Base-by-base conservation (phyloP, 2,888 invertebrate genomes). In the Brachypterus glaber region DNA sequence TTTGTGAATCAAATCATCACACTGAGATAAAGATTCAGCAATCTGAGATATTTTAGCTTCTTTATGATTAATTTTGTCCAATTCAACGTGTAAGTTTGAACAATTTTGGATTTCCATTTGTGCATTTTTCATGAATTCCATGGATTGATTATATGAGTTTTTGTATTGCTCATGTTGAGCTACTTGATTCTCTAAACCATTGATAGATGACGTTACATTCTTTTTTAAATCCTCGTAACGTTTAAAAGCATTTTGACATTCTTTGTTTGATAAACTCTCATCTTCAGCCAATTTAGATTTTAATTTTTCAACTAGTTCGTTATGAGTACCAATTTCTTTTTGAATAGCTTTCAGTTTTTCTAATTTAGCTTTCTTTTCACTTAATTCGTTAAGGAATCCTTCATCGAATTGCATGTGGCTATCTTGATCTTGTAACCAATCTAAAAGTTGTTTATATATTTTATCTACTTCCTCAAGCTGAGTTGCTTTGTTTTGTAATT, bases 361-460 rank as follows among this genome's bases (percentile, higher is more conserved):
- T 13, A 92, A 60, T 29, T 84, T 79, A 0, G 90, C 83, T 50
- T 87, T 82, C 65, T 93, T 95, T 59, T 95, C 95, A 35, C 89
- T 86, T 2, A 93, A 68, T 59, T 93, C 92, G 53, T 88, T 85
- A 17, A 85, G 73, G 41, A 77, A 75, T 7, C 73, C 74, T 53
- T 83, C 80, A 43, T 82, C 78, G 2, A 79, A 76, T 55, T 82
- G 80, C 4, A 90, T 74, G 62, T 88, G 89, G 32, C 80, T 78
- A 55, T 90, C 88, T 41, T 89, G 77, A 55, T 93, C 93, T 44
- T 86, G 82, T 39, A 95, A 67, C 90, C 93, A 93, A 56, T 88
- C 86, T 4, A 78, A 70, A 39, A 93, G 71, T 27, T 88, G 73
- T 55, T 87, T 82, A 57, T 85, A 80, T 34, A 81, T 70, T 66